A percentile compares a stretch with the other conserved stretches of the same genome.
Conservation (phyloP, 2,888 invertebrate genomes). For the Agrilus mali region DNA sequence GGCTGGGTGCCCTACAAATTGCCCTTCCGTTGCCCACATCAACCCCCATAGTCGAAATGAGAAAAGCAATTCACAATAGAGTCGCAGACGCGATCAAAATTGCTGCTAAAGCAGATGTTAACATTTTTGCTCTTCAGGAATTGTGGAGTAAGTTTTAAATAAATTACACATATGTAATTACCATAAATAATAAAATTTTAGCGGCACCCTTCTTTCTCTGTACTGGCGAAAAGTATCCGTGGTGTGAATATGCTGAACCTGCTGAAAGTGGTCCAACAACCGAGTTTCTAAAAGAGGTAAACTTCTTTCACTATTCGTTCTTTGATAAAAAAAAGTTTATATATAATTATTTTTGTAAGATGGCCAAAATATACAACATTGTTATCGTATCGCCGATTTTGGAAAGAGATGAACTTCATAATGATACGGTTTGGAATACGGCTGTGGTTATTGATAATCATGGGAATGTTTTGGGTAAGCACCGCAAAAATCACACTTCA, state of each 20-base stretch:
- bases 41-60: constrained; percentile 58
- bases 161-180: constrained; percentile 1
- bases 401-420: constrained; percentile 71
- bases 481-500: constrained; percentile 96
- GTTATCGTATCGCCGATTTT: constrained; percentile 90
- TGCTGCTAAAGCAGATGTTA: constrained; percentile 68
- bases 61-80: constrained; percentile 63
- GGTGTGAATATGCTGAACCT: constrained; percentile 91
- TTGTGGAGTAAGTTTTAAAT: constrained; percentile 70
- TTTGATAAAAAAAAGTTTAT: not conserved
- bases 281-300: constrained; percentile 55
- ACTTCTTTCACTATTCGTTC: not conserved
- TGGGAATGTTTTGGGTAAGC: constrained; percentile 81
- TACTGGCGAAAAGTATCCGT: constrained; percentile 83
- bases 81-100: constrained; percentile 58
- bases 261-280: constrained; percentile 76
- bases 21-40: constrained; percentile 62
- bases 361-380: constrained; percentile 74
- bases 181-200: constrained; percentile 30
- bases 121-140: constrained; percentile 90
- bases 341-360: constrained; percentile 28
- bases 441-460: constrained; percentile 80
- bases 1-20: constrained; percentile 83
- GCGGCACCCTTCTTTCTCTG: constrained; percentile 98
- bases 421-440: constrained; percentile 87